phyloP scores from a whole-genome alignment of 2,888 invertebrate species.

The Strigamia maritima region DNA sequence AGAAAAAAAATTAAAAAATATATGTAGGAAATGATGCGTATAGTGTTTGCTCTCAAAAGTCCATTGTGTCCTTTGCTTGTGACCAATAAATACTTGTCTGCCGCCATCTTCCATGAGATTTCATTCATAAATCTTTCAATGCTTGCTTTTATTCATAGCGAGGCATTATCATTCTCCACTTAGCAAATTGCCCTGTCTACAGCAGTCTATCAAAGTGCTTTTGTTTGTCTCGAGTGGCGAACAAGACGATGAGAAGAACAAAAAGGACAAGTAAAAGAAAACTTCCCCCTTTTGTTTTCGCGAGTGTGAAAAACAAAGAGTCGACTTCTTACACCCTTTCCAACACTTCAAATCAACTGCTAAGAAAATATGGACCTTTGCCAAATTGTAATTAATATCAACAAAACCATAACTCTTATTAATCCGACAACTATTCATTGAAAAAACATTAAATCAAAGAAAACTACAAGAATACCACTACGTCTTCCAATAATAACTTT shows the following conservation, averaged over 20 bases:
- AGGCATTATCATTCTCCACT: conserved; percentile 38
- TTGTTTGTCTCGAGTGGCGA: conserved; percentile 35
- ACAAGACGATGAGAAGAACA: neutral
- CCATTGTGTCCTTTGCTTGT: neutral
- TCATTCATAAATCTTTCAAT: conserved; percentile 36
- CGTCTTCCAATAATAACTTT: too few relatives aligned
- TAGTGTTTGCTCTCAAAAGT: neutral
- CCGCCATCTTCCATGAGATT: neutral
- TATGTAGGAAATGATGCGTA: neutral
- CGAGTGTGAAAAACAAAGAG: neutral
- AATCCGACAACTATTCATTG: neutral
- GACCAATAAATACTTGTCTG: neutral
- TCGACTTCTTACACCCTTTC: neutral
- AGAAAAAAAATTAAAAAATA: neutral
- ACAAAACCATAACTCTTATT: neutral
- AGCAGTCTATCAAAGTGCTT: conserved; percentile 31
- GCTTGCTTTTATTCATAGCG: conserved; percentile 29
- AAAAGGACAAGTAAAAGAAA: conserved; percentile 2
- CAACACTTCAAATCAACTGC: neutral
- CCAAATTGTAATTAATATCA: neutral
- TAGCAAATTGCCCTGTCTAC: conserved; percentile 38
- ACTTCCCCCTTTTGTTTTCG: conserved; percentile 13
- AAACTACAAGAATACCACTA: too few relatives aligned
- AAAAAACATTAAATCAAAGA: neutral
- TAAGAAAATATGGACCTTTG: neutral